These are phyloP conservation scores for Microctonus aethiopoides DNA, from an alignment of 2,888 invertebrate genomes.

Conservation along the genomic window DNA sequence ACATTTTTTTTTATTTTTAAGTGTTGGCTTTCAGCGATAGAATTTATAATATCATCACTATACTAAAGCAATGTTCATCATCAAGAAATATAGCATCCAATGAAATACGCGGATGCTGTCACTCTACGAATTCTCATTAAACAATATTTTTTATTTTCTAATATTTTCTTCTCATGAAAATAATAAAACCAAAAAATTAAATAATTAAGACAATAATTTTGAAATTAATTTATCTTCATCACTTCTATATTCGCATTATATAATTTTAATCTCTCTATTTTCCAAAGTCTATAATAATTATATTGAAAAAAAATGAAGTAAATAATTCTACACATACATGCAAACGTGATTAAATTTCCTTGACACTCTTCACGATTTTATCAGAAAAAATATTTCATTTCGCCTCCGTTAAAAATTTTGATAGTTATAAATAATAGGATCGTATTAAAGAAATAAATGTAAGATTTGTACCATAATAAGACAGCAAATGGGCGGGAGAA, in stretches of 20 bases:
- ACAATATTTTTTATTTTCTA: not conserved
- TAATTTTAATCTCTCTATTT: not conserved
- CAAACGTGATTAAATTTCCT: no score
- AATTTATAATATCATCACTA: no score
- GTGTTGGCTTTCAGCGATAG: not conserved
- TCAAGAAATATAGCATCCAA: not conserved
- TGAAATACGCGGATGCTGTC: slow-evolving; percentile 7
- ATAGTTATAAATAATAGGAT: no score
- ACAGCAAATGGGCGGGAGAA: not conserved
- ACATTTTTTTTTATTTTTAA: not conserved
- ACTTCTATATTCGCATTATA: not conserved
- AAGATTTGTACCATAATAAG: slow-evolving; percentile 19
- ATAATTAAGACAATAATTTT: slow-evolving; percentile 17
- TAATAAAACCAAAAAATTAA: not conserved
- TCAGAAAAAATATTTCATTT: no score
- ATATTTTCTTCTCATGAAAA: slow-evolving; percentile 4
- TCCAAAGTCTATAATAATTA: slow-evolving; percentile 10
- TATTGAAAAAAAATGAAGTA: no score
- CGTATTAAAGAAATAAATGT: slow-evolving; percentile 28
- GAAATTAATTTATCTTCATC: slow-evolving; percentile 7
- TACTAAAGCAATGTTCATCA: no score
- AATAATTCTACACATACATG: no score
- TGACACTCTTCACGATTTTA: no score
- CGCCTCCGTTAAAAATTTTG: no score
- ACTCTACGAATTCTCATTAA: not conserved